Evolutionary conservation across 92 coral and sea anemone genomes (phyloP).

Genomic region (Epizoanthus illoricatus): DNA sequence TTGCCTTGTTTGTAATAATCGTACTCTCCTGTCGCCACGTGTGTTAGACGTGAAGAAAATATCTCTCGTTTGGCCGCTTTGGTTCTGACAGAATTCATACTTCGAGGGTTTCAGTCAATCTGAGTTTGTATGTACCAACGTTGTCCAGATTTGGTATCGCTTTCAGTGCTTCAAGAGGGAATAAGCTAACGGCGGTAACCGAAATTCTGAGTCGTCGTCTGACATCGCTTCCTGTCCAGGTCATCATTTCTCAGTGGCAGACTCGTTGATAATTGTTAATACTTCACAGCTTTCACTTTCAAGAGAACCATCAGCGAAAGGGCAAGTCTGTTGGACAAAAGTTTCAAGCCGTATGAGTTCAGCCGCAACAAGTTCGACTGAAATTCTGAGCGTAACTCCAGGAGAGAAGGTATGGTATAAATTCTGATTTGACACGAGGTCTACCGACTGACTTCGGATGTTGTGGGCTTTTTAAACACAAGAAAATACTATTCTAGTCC

Average conservation of each 20-base stretch:
- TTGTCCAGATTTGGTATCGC: slow-evolving; percentile 16
- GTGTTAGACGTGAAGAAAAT: slow-evolving; percentile 43
- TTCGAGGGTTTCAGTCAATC: slow-evolving; percentile 28
- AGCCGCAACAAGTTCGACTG: slow-evolving; percentile 47
- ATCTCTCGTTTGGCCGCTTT: slow-evolving; percentile 6
- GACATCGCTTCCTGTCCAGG: slow-evolving; percentile 45
- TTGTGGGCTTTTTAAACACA: slow-evolving; percentile 1
- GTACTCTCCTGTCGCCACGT: slow-evolving; percentile 40
- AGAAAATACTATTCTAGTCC: slow-evolving; percentile 19
- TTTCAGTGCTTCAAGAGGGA: slow-evolving; percentile 31
- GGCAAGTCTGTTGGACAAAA: slow-evolving; percentile 39
- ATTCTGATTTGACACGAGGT: slow-evolving; percentile 14
- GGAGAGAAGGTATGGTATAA: slow-evolving; percentile 30
- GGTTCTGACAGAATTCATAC: neutral
- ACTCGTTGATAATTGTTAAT: slow-evolving; percentile 21
- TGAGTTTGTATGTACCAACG: neutral
- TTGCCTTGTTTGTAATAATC: slow-evolving; percentile 37
- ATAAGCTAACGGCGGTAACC: slow-evolving; percentile 10
- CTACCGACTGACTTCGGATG: slow-evolving; percentile 4
- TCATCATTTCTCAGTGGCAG: slow-evolving; percentile 33
- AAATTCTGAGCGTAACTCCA: slow-evolving; percentile 34
- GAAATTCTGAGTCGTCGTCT: slow-evolving; percentile 38
- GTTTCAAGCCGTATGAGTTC: slow-evolving; percentile 49
- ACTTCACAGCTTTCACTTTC: slow-evolving; percentile 42
- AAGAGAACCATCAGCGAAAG: slow-evolving; percentile 33